These are phyloP conservation scores for Periparus ater DNA, from an alignment of 2,797 vertebrate genomes.

Conservation along the genomic window DNA sequence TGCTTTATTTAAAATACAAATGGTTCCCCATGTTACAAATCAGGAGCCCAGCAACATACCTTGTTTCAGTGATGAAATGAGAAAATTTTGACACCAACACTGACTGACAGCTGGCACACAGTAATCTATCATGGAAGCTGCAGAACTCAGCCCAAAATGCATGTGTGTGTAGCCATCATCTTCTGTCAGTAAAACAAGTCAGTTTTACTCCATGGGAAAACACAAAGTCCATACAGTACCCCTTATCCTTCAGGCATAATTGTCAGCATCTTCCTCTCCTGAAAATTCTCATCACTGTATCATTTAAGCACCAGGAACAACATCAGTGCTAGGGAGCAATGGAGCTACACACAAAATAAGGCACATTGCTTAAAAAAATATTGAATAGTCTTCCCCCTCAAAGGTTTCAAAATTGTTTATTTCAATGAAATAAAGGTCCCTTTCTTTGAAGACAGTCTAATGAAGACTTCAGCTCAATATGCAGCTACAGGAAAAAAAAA, in stretches of 20 bases:
- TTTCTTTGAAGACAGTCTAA: not conserved
- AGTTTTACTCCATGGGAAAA: not conserved
- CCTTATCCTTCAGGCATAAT: not conserved
- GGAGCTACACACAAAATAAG: not conserved
- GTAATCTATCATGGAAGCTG: not conserved
- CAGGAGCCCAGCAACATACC: not conserved
- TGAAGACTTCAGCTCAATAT: not conserved
- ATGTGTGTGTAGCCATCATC: not conserved
- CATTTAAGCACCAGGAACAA: not conserved
- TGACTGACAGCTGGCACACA: not conserved
- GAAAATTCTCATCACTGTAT: not conserved
- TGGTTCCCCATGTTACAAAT: not conserved
- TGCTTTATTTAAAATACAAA: not conserved
- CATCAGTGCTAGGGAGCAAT: not conserved
- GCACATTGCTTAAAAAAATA: not conserved
- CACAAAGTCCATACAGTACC: not conserved
- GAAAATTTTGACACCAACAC: not conserved
- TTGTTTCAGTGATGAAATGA: not conserved
- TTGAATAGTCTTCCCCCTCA: not conserved
- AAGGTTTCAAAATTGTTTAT: not conserved
- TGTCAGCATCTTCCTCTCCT: not conserved
- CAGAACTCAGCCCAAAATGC: not conserved
- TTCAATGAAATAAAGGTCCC: not conserved
- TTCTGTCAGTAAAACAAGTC: not conserved
- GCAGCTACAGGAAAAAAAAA: not conserved